A percentile compares a stretch with the other conserved stretches of the same genome.
Evolutionary conservation across 2,113 vertebrate species (phyloP).

Genomic region (Periophthalmodon schlosseri): DNA sequence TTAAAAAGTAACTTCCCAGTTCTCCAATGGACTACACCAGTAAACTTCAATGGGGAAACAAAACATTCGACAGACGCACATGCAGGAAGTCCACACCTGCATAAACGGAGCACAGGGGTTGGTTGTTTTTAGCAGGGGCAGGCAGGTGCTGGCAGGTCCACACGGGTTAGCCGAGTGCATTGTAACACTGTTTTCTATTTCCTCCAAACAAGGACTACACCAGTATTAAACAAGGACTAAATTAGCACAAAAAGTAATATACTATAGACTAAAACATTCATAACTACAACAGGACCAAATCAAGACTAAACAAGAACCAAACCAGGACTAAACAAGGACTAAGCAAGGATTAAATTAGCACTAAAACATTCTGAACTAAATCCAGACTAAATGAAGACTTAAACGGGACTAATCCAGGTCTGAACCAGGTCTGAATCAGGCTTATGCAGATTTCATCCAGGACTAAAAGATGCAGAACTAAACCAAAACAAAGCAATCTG

Average conservation of each 20-base stretch:
- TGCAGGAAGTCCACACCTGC: background rate
- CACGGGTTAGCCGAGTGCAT: background rate
- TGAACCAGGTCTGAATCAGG: background rate
- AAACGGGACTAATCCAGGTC: background rate
- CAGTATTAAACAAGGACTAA: background rate
- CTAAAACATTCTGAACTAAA: background rate
- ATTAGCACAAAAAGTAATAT: background rate
- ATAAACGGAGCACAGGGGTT: background rate
- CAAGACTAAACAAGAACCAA: background rate
- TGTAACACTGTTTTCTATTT: background rate
- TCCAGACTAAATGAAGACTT: background rate
- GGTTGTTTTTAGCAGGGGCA: background rate
- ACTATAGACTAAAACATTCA: too few relatives aligned
- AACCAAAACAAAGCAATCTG: too few relatives aligned
- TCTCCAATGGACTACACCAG: background rate
- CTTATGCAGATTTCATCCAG: too few relatives aligned
- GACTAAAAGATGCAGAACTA: too few relatives aligned
- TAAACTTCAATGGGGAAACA: background rate
- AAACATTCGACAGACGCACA: too few relatives aligned
- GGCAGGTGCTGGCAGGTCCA: background rate
- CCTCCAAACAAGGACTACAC: background rate
- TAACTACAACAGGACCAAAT: background rate
- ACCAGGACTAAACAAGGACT: background rate
- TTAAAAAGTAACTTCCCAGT: background rate
- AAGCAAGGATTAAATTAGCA: too few relatives aligned